A percentile compares a stretch with the other conserved stretches of the same genome.
phyloP scores from a whole-genome alignment of 2,113 vertebrate genomes.

The Pampusana beccarii region DNA sequence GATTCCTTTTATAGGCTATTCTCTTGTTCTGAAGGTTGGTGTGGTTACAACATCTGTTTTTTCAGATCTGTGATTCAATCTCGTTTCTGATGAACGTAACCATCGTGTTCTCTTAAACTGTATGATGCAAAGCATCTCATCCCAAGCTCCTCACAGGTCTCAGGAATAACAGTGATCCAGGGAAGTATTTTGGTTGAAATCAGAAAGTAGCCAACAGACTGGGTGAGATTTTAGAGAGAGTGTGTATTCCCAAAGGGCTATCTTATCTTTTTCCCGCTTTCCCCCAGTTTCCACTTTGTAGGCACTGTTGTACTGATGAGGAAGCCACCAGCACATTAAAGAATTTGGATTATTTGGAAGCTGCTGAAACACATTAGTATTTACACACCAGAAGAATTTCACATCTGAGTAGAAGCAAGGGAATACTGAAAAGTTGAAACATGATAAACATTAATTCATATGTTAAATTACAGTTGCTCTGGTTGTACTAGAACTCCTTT shows the following conservation, averaged over 20 bases:
- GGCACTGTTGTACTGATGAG: background rate
- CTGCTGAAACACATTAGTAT: slow-evolving; percentile 28
- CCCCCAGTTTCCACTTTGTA: background rate
- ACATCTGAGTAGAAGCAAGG: slow-evolving; percentile 22
- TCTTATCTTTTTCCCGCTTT: background rate
- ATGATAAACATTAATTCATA: slow-evolving; percentile 58
- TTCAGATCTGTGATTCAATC: background rate
- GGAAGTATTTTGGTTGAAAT: background rate
- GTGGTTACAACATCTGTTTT: background rate
- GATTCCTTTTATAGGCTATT: background rate
- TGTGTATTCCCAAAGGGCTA: background rate
- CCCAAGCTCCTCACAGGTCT: background rate
- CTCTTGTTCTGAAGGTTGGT: background rate
- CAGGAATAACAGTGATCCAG: background rate
- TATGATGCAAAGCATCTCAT: background rate
- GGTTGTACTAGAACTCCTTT: slow-evolving; percentile 44
- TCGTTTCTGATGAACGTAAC: background rate
- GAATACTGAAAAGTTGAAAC: slow-evolving; percentile 60
- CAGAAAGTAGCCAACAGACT: background rate
- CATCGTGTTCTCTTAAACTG: background rate
- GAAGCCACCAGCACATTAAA: background rate
- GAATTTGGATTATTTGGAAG: slow-evolving; percentile 14
- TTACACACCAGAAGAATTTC: background rate
- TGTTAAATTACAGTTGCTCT: slow-evolving; percentile 54
- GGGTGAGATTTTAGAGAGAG: background rate